Conservation (phyloP, 2,888 invertebrate species). For the Caenorhabditis zanzibari region DNA sequence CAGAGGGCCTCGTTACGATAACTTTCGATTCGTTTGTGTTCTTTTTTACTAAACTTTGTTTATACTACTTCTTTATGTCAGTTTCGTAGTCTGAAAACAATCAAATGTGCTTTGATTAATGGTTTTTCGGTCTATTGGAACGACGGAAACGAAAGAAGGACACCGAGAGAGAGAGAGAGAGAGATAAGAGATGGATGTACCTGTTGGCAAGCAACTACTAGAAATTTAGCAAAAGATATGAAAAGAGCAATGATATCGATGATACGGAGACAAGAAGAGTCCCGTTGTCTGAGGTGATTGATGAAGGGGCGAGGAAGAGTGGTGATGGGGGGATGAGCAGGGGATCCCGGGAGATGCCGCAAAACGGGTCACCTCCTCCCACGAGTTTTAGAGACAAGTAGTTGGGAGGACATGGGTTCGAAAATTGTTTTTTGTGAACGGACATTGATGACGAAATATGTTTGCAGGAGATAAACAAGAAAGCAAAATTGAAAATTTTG, state of each 20-base stretch:
- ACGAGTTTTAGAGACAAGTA: constrained; percentile 32
- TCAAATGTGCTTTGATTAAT: constrained; percentile 3
- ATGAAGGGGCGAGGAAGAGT: constrained; percentile 43
- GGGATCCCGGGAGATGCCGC: constrained; percentile 53
- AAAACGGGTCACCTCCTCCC: constrained; percentile 58
- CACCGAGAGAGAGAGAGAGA: constrained; percentile 24
- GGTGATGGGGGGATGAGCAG: constrained; percentile 41
- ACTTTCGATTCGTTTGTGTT: constrained; percentile 41
- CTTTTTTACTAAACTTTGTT: constrained; percentile 15
- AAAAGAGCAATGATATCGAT: constrained; percentile 12
- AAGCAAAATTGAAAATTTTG: too few relatives aligned
- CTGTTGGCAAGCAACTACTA: constrained; percentile 40
- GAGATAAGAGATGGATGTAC: constrained; percentile 17
- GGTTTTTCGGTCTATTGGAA: constrained; percentile 14
- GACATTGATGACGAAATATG: background rate
- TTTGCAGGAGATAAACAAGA: too few relatives aligned
- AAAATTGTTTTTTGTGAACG: constrained; percentile 2
- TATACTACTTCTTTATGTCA: constrained; percentile 20
- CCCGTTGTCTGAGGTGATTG: constrained; percentile 57
- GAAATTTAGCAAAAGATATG: constrained; percentile 25
- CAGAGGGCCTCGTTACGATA: constrained; percentile 32
- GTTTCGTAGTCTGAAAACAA: constrained; percentile 27
- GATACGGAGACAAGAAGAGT: constrained; percentile 49
- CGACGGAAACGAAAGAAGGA: constrained; percentile 33
- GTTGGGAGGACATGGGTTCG: constrained; percentile 2